Evolutionary conservation across 92 coral and sea anemone species (phyloP).

Genomic region (Desmophyllum pertusum): DNA sequence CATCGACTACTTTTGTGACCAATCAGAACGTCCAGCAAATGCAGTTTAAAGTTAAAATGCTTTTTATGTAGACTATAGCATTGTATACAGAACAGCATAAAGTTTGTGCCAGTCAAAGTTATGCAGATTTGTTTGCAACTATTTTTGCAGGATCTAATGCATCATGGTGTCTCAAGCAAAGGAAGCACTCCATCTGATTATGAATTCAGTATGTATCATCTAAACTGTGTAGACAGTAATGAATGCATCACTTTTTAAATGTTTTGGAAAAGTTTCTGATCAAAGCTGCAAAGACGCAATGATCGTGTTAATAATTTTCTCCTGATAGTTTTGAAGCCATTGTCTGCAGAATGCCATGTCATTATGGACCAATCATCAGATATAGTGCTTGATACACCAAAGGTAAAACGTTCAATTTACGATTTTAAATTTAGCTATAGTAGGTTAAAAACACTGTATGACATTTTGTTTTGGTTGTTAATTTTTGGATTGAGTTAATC

Average conservation of each 20-base stretch:
- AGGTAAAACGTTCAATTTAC: constrained; percentile 58
- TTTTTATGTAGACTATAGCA: too few species aligned
- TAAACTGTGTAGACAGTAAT: too few species aligned
- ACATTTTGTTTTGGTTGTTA: neutral
- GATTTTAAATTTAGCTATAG: too few species aligned
- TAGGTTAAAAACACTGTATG: neutral
- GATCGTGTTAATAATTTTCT: neutral
- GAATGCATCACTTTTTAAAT: neutral
- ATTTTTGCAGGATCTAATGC: constrained; percentile 48
- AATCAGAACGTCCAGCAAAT: too few species aligned
- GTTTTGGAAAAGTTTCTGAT: neutral
- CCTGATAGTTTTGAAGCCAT: constrained; percentile 80
- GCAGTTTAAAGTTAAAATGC: too few species aligned
- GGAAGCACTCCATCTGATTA: constrained; percentile 49
- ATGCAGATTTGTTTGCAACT: neutral
- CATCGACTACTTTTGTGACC: too few species aligned
- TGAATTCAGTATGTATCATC: constrained; percentile 58
- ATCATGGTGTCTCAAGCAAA: constrained; percentile 63
- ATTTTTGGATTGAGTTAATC: too few species aligned
- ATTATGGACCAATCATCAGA: constrained; percentile 88
- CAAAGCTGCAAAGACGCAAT: neutral
- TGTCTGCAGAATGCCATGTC: constrained; percentile 93
- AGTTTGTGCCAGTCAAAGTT: neutral
- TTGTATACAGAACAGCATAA: neutral
- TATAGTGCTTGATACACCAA: constrained; percentile 79